Conservation (phyloP, 1,140 invertebrate genomes). For the Drosophila subpulchrella region DNA sequence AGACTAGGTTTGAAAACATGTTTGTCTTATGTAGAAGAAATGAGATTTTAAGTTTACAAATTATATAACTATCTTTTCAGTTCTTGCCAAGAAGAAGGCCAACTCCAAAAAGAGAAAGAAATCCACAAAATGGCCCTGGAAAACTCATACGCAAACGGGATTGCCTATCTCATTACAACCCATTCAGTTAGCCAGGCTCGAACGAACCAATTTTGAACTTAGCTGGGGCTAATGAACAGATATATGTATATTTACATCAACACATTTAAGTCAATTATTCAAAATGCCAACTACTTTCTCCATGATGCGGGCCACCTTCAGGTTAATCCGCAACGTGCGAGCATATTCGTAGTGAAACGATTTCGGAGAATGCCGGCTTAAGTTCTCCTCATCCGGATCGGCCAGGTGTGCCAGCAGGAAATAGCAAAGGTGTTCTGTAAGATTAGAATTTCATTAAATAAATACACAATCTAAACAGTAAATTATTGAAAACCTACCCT, state of each 20-base stretch:
- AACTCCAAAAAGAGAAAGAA: constrained; percentile 3
- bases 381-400: constrained; percentile 70
- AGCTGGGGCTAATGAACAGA: constrained; percentile 44
- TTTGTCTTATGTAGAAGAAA: neutral
- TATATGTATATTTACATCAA: constrained; percentile 9
- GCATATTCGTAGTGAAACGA: constrained; percentile 74
- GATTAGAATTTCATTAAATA: constrained; percentile 5
- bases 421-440: constrained; percentile 74
- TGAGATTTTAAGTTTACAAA: neutral
- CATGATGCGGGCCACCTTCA: constrained; percentile 71
- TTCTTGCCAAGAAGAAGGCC: constrained; percentile 20
- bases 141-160: neutral
- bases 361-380: constrained; percentile 69
- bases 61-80: neutral
- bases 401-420: constrained; percentile 74
- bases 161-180: constrained; percentile 60
- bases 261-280: constrained; percentile 38
- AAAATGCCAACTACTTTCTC: constrained; percentile 65
- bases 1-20: constrained; percentile 44
- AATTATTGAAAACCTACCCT: constrained; percentile 28
- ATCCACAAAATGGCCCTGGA: constrained; percentile 23
- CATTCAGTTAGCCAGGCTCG: constrained; percentile 33
- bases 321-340: constrained; percentile 61
- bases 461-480: neutral
- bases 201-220: constrained; percentile 24